These are phyloP conservation scores for Cheilinus undulatus DNA, from an alignment of 2,113 vertebrate species.

Conservation along the genomic window DNA sequence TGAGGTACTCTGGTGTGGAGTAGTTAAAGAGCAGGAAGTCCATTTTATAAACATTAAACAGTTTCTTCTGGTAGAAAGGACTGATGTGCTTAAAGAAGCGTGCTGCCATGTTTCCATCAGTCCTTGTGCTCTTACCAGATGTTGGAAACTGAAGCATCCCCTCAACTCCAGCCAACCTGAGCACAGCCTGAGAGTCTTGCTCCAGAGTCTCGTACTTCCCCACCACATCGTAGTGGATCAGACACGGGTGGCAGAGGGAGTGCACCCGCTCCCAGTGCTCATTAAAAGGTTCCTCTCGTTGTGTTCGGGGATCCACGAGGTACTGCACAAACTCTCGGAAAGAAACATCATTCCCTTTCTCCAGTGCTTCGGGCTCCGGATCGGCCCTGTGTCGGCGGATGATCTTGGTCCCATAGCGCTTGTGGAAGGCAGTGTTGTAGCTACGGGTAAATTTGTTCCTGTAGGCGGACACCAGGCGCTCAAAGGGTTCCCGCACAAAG, in stretches of 20 bases:
- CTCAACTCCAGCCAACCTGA: constrained; percentile 85
- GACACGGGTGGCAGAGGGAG: constrained; percentile 94
- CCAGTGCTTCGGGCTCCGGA: constrained; percentile 81
- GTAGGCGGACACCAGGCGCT: constrained; percentile 94
- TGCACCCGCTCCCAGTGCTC: constrained; percentile 97
- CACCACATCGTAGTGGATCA: constrained; percentile 92
- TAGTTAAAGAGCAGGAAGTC: constrained; percentile 98
- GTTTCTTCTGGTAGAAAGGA: constrained; percentile 92
- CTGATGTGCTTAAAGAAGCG: constrained; percentile 91
- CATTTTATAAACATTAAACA: constrained; percentile 95
- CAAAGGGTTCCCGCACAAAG: constrained; percentile 94
- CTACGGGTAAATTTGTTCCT: constrained; percentile 94
- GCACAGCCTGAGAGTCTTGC: constrained; percentile 88
- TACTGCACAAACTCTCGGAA: constrained; percentile 95
- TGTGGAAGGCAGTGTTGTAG: constrained; percentile 94
- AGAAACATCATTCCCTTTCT: constrained; percentile 88
- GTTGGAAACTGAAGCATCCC: constrained; percentile 84
- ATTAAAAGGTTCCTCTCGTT: constrained; percentile 90
- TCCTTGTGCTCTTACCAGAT: constrained; percentile 83
- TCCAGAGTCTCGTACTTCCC: constrained; percentile 95
- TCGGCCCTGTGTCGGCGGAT: constrained; percentile 87
- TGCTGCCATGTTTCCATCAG: constrained; percentile 84
- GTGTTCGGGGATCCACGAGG: constrained; percentile 91
- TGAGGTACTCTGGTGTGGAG: constrained; percentile 90
- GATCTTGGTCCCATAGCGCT: constrained; percentile 92